Percentiles rank a stretch among this genome's conserved stretches.
phyloP scores from a whole-genome alignment of 1,140 invertebrate species.

The Bombyx mandarina region DNA sequence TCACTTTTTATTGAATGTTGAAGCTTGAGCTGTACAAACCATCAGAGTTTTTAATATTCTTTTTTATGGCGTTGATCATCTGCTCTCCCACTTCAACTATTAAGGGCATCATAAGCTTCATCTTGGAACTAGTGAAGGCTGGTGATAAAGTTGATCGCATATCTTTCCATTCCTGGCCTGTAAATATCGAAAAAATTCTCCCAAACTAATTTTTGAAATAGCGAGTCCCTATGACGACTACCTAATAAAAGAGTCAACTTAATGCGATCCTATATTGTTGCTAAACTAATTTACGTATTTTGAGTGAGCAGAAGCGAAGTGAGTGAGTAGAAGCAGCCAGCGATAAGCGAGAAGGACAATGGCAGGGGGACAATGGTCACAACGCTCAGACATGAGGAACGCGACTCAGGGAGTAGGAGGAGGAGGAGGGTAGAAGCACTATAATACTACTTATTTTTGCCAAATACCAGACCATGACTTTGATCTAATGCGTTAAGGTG shows the following conservation, averaged over 20 bases:
- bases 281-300: background rate
- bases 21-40: conserved; percentile 7
- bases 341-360: too few species aligned
- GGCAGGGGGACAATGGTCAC: too few species aligned
- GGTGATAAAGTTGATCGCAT: conserved; percentile 70
- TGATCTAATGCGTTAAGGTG: too few species aligned
- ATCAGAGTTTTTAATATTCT: conserved; percentile 10
- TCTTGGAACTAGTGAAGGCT: conserved; percentile 70
- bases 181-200: background rate
- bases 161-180: conserved; percentile 68
- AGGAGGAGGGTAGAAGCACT: too few species aligned
- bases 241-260: background rate
- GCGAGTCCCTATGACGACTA: too few species aligned
- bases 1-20: too few species aligned
- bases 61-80: conserved; percentile 17
- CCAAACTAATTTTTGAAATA: background rate
- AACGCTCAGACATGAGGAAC: too few species aligned
- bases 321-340: too few species aligned
- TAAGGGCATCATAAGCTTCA: conserved; percentile 38
- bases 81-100: conserved; percentile 22
- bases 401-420: too few species aligned
- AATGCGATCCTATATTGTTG: background rate
- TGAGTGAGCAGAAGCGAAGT: too few species aligned
- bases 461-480: too few species aligned
- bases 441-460: too few species aligned